Conservation (phyloP, 2,888 invertebrate species). For the Habrosyne pyritoides region DNA sequence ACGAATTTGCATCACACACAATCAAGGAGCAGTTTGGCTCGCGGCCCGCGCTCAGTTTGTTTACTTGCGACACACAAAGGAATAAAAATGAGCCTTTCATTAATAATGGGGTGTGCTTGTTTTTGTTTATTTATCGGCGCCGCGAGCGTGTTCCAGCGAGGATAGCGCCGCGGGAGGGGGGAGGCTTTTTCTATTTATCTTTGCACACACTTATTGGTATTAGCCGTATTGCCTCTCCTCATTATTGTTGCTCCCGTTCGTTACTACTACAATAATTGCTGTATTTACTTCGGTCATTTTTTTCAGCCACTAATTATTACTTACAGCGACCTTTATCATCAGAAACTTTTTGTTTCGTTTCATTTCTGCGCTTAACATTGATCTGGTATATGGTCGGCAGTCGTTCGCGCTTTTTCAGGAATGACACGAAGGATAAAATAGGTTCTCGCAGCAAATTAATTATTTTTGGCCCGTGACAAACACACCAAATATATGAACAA, state of each 20-base stretch:
- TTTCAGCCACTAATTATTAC: background rate
- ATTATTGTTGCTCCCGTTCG: background rate
- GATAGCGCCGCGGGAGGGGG: background rate
- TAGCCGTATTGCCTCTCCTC: background rate
- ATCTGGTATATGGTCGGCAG: no score
- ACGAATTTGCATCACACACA: slow-evolving; percentile 21
- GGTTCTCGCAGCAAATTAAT: background rate
- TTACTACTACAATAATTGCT: background rate
- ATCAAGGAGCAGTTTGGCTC: background rate
- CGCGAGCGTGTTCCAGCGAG: background rate
- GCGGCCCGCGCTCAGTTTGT: background rate
- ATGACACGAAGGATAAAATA: background rate
- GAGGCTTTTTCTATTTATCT: background rate
- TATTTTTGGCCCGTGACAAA: no score
- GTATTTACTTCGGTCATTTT: background rate
- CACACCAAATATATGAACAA: no score
- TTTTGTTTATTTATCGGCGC: slow-evolving; percentile 5
- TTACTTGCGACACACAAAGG: slow-evolving; percentile 13
- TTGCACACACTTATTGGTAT: background rate
- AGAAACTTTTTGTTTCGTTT: background rate
- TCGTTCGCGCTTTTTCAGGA: no score
- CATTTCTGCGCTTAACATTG: background rate
- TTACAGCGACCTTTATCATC: background rate
- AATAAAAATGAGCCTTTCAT: slow-evolving; percentile 19
- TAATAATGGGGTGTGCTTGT: slow-evolving; percentile 14